Conservation (phyloP, 2,797 vertebrate genomes). For the Podarcis lilfordi region DNA sequence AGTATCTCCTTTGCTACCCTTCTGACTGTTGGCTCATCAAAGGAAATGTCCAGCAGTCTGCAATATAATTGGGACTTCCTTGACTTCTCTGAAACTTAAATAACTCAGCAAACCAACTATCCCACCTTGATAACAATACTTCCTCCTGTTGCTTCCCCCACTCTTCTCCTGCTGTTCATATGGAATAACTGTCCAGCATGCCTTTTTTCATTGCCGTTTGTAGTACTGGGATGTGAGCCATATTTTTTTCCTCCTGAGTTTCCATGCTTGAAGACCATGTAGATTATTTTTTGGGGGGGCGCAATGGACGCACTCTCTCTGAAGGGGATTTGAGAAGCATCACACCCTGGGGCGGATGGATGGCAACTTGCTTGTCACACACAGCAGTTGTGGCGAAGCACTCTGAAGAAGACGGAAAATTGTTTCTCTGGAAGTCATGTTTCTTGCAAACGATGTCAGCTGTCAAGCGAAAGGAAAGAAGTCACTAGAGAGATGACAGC, state of each 20-base stretch:
- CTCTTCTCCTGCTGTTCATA: conserved; percentile 30
- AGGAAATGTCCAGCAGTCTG: conserved; percentile 41
- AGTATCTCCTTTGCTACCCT: conserved; percentile 24
- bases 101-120: conserved; percentile 36
- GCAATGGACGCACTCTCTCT: conserved; percentile 17
- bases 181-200: conserved; percentile 34
- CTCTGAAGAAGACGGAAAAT: conserved; percentile 42
- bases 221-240: conserved; percentile 33
- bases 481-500: conserved; percentile 40
- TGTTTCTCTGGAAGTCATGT: not conserved
- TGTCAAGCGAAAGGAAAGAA: conserved; percentile 51
- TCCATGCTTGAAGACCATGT: conserved; percentile 42
- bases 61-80: conserved; percentile 52
- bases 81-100: conserved; percentile 45
- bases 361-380: conserved; percentile 1
- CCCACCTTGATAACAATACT: conserved; percentile 34
- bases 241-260: conserved; percentile 42
- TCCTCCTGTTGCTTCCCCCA: not conserved
- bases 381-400: conserved; percentile 38
- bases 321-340: conserved; percentile 46
- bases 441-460: conserved; percentile 49
- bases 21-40: conserved; percentile 13
- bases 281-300: conserved; percentile 19
- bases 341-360: not conserved
- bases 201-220: conserved; percentile 33